Percentiles rank a stretch among this genome's conserved stretches.
Conservation (phyloP, 2,797 vertebrate species). For the Sarcophilus harrisii region DNA sequence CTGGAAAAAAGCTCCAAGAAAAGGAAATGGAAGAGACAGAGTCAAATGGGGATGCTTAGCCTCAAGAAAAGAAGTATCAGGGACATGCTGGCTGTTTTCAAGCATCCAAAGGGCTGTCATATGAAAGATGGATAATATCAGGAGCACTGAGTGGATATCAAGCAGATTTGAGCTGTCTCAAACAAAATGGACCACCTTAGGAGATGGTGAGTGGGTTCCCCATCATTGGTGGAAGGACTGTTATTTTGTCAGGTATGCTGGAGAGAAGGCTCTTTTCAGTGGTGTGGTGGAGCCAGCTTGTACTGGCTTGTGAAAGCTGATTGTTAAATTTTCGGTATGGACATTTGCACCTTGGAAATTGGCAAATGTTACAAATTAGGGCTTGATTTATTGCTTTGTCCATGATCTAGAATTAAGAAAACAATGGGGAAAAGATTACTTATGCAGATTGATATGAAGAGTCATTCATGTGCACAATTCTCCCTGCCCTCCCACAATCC, state of each 20-base stretch:
- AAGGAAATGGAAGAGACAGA: conserved; percentile 16
- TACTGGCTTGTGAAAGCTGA: background rate
- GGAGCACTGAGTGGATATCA: background rate
- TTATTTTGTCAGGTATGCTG: background rate
- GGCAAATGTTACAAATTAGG: background rate
- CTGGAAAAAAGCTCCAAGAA: conserved; percentile 48
- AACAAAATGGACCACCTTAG: background rate
- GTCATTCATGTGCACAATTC: background rate
- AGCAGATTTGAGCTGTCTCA: background rate
- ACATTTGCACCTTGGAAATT: background rate
- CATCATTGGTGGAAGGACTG: background rate
- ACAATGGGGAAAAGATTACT: background rate
- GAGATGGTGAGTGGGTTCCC: background rate
- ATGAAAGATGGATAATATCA: background rate
- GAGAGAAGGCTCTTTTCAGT: background rate
- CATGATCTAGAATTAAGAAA: background rate
- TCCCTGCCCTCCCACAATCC: background rate
- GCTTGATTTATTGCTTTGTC: background rate
- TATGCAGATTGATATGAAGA: background rate
- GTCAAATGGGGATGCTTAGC: background rate
- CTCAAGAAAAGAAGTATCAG: background rate
- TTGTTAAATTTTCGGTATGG: background rate
- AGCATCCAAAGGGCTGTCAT: background rate
- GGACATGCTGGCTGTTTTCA: background rate
- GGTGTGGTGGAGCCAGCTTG: background rate